Base-by-base conservation (phyloP, 2,797 vertebrate species). In the Enteromius paludinosus region DNA sequence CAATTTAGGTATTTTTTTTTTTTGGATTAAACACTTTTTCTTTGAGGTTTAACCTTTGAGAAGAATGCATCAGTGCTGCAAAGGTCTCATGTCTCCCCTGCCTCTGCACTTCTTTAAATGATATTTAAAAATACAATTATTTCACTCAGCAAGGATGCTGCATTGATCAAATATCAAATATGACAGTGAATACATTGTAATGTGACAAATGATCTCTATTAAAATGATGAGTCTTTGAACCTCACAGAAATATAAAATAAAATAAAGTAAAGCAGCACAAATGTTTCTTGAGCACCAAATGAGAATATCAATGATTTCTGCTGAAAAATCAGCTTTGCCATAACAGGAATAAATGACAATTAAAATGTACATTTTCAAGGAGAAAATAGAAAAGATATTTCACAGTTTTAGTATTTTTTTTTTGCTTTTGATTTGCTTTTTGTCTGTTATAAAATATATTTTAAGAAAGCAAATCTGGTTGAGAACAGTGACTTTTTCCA, bases 1-100 rank as follows among this genome's bases (percentile, higher is more conserved):
- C 38, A 17, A 69, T 79, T 59, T 41, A 20, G 65, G 30, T 23
- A 65, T 41, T 5, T 78, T 78, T 41, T 5, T 78, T 78, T 78
- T 47, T 61, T 5, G 65, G 3, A 49, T 78, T 12, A 78, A 47
- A 65, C 28, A 64, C 11, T 56, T 66, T 81, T 47, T 54, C 23
- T 74, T 75, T 66, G 47, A 54, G 62, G 33, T 54, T 41, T 66
- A 73, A 82, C 80, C 71, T 66, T 74, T 66, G 43, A 20, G 49
- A 4, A 28, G 23, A 66, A 43, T 2, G 6, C 41, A 74, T 43
- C 38, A 64, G 41, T 65, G 43, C 69, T 25, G 23, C 30, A 52
- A 0, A 62, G 12, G 41, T 28, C 28, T 47, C 43, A 43, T 8
- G 64, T 41, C 64, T 54, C 9, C 35, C 15, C 18, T 18, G 64